A percentile compares a stretch with the other conserved stretches of the same genome.
phyloP scores from a whole-genome alignment of 2,888 invertebrate species.

The Tryphoninae sp. region DNA sequence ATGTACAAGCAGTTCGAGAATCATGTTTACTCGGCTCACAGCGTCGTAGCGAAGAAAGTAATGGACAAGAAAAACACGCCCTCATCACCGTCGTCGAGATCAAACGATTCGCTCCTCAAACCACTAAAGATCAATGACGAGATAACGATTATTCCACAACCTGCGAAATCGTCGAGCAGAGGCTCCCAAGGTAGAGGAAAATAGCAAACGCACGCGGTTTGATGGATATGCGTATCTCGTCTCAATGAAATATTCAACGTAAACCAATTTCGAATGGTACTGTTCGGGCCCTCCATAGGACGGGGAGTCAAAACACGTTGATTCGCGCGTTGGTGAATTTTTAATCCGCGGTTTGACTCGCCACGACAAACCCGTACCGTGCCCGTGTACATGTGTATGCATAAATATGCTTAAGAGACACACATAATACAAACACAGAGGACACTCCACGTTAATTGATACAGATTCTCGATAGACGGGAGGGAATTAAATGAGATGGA shows the following conservation, averaged over 20 bases:
- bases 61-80: constrained; percentile 88
- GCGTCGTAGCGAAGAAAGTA: constrained; percentile 93
- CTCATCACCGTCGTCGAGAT: constrained; percentile 80
- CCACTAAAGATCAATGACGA: constrained; percentile 94
- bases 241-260: constrained; percentile 68
- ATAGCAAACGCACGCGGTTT: constrained; percentile 79
- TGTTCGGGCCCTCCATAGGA: constrained; percentile 57
- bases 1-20: constrained; percentile 98
- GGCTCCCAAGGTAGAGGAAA: constrained; percentile 77
- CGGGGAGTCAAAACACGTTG: constrained; percentile 36
- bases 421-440: constrained; percentile 29
- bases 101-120: constrained; percentile 87
- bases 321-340: neutral
- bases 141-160: constrained; percentile 94
- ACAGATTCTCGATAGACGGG: constrained; percentile 40
- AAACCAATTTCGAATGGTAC: constrained; percentile 1
- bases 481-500: constrained; percentile 24
- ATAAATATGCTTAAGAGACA: constrained; percentile 72
- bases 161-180: constrained; percentile 83
- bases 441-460: constrained; percentile 41
- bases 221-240: constrained; percentile 76
- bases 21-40: constrained; percentile 96
- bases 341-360: constrained; percentile 28
- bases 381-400: constrained; percentile 78
- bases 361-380: constrained; percentile 58